These are phyloP conservation scores for Gambusia yucatana DNA, from an alignment of 2,797 vertebrate genomes.

Conservation along the genomic window DNA sequence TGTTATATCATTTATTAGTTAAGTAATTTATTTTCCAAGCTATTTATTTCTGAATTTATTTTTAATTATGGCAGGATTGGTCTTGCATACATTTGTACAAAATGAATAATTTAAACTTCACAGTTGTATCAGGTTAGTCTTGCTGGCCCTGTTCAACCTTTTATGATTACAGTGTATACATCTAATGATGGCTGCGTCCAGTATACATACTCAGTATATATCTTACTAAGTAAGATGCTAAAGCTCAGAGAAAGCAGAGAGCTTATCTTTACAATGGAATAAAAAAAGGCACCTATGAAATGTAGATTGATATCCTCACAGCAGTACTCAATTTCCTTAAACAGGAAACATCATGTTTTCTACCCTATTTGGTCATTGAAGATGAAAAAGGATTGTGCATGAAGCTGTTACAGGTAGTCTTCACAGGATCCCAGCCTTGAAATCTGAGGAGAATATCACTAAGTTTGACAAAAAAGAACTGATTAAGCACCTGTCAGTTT, in stretches of 20 bases:
- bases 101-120: background rate
- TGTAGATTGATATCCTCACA: background rate
- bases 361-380: background rate
- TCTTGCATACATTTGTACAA: background rate
- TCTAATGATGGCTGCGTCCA: background rate
- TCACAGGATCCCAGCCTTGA: conserved; percentile 67
- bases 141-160: background rate
- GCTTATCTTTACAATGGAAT: background rate
- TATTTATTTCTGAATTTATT: background rate
- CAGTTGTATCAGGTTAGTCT: background rate
- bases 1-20: background rate
- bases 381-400: conserved; percentile 15
- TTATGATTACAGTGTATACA: background rate
- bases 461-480: conserved; percentile 56
- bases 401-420: conserved; percentile 46
- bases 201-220: background rate
- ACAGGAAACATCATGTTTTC: background rate
- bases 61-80: background rate
- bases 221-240: background rate
- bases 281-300: background rate
- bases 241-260: background rate
- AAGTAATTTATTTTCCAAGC: background rate
- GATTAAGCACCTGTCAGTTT: conserved; percentile 67
- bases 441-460: conserved; percentile 49
- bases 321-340: background rate